These are phyloP conservation scores for Holacanthella duospinosa DNA, from an alignment of 2,888 invertebrate genomes.

Conservation along the genomic window DNA sequence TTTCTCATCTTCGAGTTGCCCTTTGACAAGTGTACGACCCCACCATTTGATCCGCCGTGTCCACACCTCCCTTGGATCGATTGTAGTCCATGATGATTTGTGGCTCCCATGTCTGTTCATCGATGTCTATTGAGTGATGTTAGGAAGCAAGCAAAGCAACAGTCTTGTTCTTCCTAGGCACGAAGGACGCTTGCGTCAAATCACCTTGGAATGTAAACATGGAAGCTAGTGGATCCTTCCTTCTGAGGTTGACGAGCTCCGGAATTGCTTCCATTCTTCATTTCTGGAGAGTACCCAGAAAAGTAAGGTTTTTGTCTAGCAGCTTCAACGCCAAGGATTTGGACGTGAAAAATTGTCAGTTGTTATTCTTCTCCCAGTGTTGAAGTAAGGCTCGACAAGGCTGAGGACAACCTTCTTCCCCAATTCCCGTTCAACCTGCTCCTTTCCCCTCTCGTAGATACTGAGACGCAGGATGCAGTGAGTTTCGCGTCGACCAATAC, in stretches of 20 bases:
- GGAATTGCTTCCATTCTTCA: background rate
- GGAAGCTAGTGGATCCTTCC: background rate
- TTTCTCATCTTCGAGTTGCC: too few relatives aligned
- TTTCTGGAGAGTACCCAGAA: background rate
- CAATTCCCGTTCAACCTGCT: background rate
- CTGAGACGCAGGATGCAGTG: background rate
- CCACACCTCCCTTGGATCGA: too few relatives aligned
- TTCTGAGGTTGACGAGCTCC: background rate
- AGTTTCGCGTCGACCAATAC: too few relatives aligned
- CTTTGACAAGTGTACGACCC: too few relatives aligned
- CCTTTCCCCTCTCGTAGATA: background rate
- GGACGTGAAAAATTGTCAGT: background rate
- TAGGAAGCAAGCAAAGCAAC: background rate
- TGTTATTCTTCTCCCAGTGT: background rate
- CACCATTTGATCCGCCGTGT: too few relatives aligned
- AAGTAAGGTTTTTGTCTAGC: background rate
- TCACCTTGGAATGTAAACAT: background rate
- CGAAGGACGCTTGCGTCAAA: background rate
- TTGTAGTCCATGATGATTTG: too few relatives aligned
- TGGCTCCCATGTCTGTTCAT: too few relatives aligned
- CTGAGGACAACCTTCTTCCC: background rate
- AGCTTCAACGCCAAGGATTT: background rate
- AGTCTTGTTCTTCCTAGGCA: background rate
- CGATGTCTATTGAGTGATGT: background rate
- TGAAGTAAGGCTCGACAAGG: background rate